Evolutionary conservation across 2,113 vertebrate genomes (phyloP).

Genomic region (Oxyruncus cristatus): DNA sequence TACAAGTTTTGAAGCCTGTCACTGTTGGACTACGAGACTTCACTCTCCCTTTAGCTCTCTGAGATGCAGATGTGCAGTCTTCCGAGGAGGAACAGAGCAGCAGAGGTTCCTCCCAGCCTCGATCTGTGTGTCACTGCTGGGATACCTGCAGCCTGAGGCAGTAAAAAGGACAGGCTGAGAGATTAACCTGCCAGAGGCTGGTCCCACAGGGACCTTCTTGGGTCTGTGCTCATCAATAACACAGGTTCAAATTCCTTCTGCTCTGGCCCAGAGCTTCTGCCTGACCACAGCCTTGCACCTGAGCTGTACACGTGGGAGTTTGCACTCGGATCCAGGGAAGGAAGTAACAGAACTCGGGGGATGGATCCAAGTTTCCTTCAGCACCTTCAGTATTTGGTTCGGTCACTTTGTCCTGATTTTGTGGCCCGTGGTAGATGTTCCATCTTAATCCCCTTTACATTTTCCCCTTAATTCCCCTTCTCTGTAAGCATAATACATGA

Average conservation of each 20-base stretch:
- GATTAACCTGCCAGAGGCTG: neutral
- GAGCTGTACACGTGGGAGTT: accelerated
- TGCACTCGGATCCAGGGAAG: neutral
- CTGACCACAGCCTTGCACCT: neutral
- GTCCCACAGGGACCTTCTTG: neutral
- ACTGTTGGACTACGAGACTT: neutral
- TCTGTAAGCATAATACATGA: neutral
- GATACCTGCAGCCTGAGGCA: neutral
- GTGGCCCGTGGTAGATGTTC: neutral
- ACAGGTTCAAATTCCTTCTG: neutral
- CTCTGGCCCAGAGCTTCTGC: neutral
- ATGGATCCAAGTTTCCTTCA: neutral
- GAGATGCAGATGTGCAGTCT: neutral
- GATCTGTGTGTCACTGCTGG: accelerated
- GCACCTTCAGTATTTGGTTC: neutral
- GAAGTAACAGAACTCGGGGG: neutral
- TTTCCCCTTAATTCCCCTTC: neutral
- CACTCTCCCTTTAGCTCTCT: neutral
- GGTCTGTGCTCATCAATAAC: neutral
- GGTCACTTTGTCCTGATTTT: neutral
- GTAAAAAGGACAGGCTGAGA: neutral
- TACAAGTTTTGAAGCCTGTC: neutral
- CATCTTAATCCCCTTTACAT: neutral
- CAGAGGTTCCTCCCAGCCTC: neutral
- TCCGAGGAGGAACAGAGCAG: neutral